Base-by-base conservation (phyloP, 2,113 vertebrate genomes). In the Tenebrosternarchus preto region DNA sequence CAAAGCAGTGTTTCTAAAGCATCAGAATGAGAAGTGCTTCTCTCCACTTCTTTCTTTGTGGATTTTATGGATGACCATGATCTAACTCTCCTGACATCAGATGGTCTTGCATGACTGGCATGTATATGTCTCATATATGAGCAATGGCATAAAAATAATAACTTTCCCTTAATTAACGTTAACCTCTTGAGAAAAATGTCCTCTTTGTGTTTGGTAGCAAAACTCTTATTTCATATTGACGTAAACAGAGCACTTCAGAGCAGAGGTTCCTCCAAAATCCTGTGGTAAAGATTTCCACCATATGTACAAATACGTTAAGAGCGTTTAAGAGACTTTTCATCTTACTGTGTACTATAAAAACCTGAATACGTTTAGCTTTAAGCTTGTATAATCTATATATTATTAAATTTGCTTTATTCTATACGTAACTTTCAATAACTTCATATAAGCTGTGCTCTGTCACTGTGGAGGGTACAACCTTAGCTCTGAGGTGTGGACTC, bases 401-500 rank as follows among this genome's bases (percentile, higher is more conserved):
- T 2, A n/a, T 33, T 29, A 11, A 16, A 70, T 72, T 72, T 55
- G 24, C 19, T 53, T 71, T 9, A 57, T 73, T 63, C 11, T 63
- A 63, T 63, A 25, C 0, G 27, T 8, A 50, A 2, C 9, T 12
- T 50, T 50, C 43, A 50, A 46, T 9, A 46, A 50, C 43, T 8
- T 25, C 2, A 63, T 63, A 63, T 63, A 24, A 61, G 11, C 1
- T 27, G 3, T 27, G 22, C 11, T 50, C 43, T 50, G 43, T 50
- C 43, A 50, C 8, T 27, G 5, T 43, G 20, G n/a, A 66, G 36
- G 17, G 60, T 75, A 71, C 80, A 75, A 76, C 73, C 80, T 85
- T 76, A 69, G 81, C 77, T 82, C 80, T 84, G 83, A 85, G 71
- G 87, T 75, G 67, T 75, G 83, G 80, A 36, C 24, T 63, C 55